Base-by-base conservation (phyloP, 2,888 invertebrate genomes). In the Stegana nigrithorax region DNA sequence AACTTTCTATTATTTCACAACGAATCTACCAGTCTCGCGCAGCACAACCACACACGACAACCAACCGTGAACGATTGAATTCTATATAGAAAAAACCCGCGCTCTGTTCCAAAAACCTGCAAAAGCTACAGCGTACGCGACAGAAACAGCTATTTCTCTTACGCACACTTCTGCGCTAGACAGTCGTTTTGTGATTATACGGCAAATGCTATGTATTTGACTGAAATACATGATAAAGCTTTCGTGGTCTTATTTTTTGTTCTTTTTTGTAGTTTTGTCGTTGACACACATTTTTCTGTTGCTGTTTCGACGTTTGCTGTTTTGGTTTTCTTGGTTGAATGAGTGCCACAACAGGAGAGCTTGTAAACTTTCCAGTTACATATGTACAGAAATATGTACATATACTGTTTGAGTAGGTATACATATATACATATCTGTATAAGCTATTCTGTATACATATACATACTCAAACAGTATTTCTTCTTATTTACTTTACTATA, bases 11-110 rank as follows among this genome's bases (percentile, higher is more conserved):
- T 42, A 14, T 5, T n/a, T 6, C 42, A 42, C 8, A 12, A 42
- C 45, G 17, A 8, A 2, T 45, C 23, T 23, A 45, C 23, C 12
- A 26, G 19, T 21, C 5, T 51, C 80, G 81, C 68, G 63, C 29
- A 68, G 62, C 73, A 80, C 53, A 81, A 83, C 85, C 83, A 80
- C 71, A 79, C 83, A 64, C 81, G 75, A 81, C 80, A 78, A 72
- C 73, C 70, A 80, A 78, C 79, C 69, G 76, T 74, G 73, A 80
- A 73, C 81, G 83, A 85, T 84, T 85, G 84, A 85, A 83, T 76
- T 77, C 77, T 72, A 73, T 73, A 78, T 78, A 73, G 78, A 78
- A 75, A 81, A 73, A 73, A 77, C 75, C 73, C 72, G 73, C 66
- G 73, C 73, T 72, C 68, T 66, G 66, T 63, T 63, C 55, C 45